Percentiles rank a stretch among this genome's conserved stretches.
These are phyloP conservation scores for Antheraea assamensis DNA, from an alignment of 2,888 invertebrate genomes.

Conservation along the genomic window DNA sequence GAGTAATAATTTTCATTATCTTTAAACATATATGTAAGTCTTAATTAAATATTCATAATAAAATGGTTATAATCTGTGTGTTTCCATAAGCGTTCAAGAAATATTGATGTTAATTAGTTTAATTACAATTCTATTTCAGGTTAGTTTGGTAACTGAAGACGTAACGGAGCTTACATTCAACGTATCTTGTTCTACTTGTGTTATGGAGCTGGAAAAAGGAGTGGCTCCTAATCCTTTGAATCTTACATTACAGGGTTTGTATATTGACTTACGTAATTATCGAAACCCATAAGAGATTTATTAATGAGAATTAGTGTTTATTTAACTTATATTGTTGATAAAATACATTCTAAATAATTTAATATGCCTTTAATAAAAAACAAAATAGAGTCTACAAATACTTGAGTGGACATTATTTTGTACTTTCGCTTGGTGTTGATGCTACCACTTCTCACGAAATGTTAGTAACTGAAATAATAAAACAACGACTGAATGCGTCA, in stretches of 20 bases:
- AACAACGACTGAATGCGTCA: too few relatives aligned
- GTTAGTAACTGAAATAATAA: too few relatives aligned
- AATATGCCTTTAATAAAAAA: too few relatives aligned
- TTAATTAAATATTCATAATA: too few relatives aligned
- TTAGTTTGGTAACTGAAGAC: conserved; percentile 42
- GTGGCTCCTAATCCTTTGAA: conserved; percentile 56
- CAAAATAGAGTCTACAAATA: too few relatives aligned
- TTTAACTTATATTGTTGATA: too few relatives aligned
- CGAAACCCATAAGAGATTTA: background rate
- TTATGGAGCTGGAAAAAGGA: conserved; percentile 47
- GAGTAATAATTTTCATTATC: background rate
- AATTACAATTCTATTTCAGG: conserved; percentile 44
- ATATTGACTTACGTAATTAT: background rate
- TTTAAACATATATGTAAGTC: too few relatives aligned
- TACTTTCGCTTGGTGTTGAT: too few relatives aligned
- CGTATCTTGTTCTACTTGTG: conserved; percentile 61
- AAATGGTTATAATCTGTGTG: background rate
- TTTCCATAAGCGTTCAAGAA: background rate
- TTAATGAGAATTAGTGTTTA: background rate
- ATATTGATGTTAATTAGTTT: background rate
- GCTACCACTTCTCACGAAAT: too few relatives aligned
- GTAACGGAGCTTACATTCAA: conserved; percentile 58
- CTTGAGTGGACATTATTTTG: too few relatives aligned
- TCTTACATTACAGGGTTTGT: conserved; percentile 58
- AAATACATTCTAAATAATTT: too few relatives aligned